Evolutionary conservation across 2,888 invertebrate genomes (phyloP), one percentile per base, ranked within the genome.

Genomic region (Polyommatus iphigenia): DNA sequence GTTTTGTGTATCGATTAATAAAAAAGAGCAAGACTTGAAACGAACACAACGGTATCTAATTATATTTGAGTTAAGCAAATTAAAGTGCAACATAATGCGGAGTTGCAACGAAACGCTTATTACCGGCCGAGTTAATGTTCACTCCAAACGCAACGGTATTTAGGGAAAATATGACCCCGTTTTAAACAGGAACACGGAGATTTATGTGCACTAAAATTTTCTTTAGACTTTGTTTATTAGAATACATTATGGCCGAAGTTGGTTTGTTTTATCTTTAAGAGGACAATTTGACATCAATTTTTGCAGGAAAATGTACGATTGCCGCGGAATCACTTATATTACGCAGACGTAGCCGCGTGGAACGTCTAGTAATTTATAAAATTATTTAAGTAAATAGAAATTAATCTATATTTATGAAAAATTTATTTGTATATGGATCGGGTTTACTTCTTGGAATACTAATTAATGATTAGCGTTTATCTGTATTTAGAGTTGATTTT

Each of bases 121-220:
- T 80, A 79, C 78, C 76, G 72, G 78, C 79, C 82, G 82, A 82
- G 82, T 82, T 82, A 82, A 83, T 80, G 80, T 82, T 82, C 80
- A 79, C 78, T 79, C 80, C 80, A 78, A 81, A 81, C 78, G 80
- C 79, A 81, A 81, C 81, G 80, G 81, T 81, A 80, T 83, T 81
- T 83, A 83, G 80, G 82, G 81, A 80, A 83, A 82, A 83, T 83
- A 83, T 83, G 82, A 80, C 80, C 75, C 80, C 76, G 79, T 80
- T 81, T 82, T 80, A 80, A 81, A 81, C 81, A 82, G 80, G 79
- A 80, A 82, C 80, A 78, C 36, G 50, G 54, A 78, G 78, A 81
- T 81, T 81, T 80, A 81, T 81, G 79, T 72, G 78, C 81, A 80
- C 54, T 54, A 54, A 75, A 50, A 75, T 75, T 75, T 75, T 75